A percentile compares a stretch with the other conserved stretches of the same genome.
phyloP scores from a whole-genome alignment of 2,888 invertebrate genomes.

The Drosophila recens region DNA sequence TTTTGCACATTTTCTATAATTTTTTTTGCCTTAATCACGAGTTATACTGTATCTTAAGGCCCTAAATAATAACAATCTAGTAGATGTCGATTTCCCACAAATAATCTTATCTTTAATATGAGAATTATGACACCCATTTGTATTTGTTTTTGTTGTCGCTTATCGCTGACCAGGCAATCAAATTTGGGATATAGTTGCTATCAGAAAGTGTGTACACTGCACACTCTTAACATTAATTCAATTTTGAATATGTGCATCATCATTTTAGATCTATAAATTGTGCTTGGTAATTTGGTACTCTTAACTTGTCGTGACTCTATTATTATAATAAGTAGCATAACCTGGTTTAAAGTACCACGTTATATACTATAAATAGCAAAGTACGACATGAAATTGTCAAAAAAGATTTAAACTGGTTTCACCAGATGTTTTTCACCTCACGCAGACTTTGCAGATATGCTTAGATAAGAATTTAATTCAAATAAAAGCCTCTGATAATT shows the following conservation, averaged over 20 bases:
- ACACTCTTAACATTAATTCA: not conserved
- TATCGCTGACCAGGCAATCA: conserved; percentile 42
- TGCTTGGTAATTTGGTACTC: not conserved
- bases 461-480: not conserved
- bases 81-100: conserved; percentile 18
- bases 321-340: not conserved
- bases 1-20: not conserved
- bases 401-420: conserved; percentile 8
- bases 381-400: not conserved
- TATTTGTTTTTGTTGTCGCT: conserved; percentile 14
- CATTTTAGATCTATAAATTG: not conserved
- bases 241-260: not conserved
- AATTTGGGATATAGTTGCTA: conserved; percentile 3
- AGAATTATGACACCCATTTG: conserved; percentile 8
- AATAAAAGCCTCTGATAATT: not conserved
- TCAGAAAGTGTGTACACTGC: not conserved
- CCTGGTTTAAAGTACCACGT: not conserved
- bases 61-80: conserved; percentile 35
- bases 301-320: not conserved
- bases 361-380: conserved; percentile 4
- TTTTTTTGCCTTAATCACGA: conserved; percentile 21
- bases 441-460: not conserved
- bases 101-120: conserved; percentile 56
- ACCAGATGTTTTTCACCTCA: not conserved
- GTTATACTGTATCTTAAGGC: conserved; percentile 23